Percentiles rank a stretch among this genome's conserved stretches.
Evolutionary conservation across 2,888 invertebrate genomes (phyloP).

Genomic region (Saturnia pavonia): DNA sequence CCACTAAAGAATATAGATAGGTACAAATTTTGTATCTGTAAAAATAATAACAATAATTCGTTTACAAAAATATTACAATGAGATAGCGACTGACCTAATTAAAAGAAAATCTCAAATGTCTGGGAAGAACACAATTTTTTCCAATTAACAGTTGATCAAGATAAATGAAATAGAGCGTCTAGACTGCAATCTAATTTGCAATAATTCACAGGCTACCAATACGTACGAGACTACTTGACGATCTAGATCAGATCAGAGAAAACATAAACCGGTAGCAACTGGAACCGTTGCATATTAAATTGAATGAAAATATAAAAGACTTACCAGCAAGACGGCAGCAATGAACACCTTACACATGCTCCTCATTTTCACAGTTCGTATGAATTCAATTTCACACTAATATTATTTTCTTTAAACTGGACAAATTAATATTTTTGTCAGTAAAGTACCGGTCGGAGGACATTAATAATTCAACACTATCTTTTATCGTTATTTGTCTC

Average conservation of each 20-base stretch:
- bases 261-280: conserved; percentile 19
- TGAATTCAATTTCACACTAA: conserved; percentile 33
- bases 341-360: conserved; percentile 39
- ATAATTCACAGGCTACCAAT: conserved; percentile 47
- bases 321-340: conserved; percentile 53
- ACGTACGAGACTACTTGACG: conserved; percentile 30
- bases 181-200: conserved; percentile 60
- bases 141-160: conserved; percentile 59
- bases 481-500: conserved; percentile 35
- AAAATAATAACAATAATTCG: neutral
- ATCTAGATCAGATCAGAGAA: conserved; percentile 36
- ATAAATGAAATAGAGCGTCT: conserved; percentile 65
- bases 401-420: conserved; percentile 51
- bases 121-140: conserved; percentile 38
- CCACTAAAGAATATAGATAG: too few relatives aligned
- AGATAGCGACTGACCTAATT: conserved; percentile 52
- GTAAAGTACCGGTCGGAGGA: conserved; percentile 56
- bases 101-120: conserved; percentile 44
- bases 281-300: neutral
- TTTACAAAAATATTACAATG: conserved; percentile 27
- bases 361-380: conserved; percentile 53
- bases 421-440: conserved; percentile 63
- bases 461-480: conserved; percentile 33
- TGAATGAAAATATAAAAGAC: conserved; percentile 35
- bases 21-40: too few relatives aligned